phyloP scores from a whole-genome alignment of 2,888 invertebrate species.

The Torymus auratus region DNA sequence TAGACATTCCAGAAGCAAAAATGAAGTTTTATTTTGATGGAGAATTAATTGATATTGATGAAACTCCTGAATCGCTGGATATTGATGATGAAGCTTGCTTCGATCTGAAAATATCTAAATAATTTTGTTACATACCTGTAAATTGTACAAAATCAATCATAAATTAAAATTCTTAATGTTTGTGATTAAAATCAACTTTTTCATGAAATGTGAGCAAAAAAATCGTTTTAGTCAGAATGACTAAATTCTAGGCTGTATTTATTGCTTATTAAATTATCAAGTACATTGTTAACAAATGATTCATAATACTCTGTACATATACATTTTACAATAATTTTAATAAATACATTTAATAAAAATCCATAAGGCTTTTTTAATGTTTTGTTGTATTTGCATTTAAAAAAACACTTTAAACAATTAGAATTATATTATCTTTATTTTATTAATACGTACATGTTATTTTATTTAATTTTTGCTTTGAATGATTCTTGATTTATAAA shows the following conservation, averaged over 20 bases:
- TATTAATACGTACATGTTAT: constrained; percentile 57
- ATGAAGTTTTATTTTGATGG: constrained; percentile 72
- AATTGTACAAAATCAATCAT: too few species aligned
- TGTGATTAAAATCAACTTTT: too few species aligned
- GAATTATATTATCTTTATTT: constrained; percentile 59
- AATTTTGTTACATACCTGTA: constrained; percentile 7
- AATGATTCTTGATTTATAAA: constrained; percentile 55
- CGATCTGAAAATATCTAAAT: constrained; percentile 64
- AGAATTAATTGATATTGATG: constrained; percentile 64
- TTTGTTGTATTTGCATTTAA: too few species aligned
- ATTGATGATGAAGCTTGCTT: constrained; percentile 71
- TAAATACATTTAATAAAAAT: neutral
- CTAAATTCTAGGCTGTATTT: too few species aligned
- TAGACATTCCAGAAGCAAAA: constrained; percentile 63
- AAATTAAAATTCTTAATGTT: too few species aligned
- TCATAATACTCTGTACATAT: constrained; percentile 7
- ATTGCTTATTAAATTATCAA: too few species aligned
- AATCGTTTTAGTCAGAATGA: too few species aligned
- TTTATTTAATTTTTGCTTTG: constrained; percentile 54
- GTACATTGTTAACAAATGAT: neutral
- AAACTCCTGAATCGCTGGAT: constrained; percentile 71
- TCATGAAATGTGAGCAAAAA: too few species aligned
- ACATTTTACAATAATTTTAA: constrained; percentile 5
- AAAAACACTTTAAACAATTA: constrained; percentile 20
- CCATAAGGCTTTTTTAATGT: too few species aligned